Evolutionary conservation across 2,113 vertebrate species (phyloP), one percentile per base, ranked within the genome.

Genomic region (Gopherus flavomarginatus): DNA sequence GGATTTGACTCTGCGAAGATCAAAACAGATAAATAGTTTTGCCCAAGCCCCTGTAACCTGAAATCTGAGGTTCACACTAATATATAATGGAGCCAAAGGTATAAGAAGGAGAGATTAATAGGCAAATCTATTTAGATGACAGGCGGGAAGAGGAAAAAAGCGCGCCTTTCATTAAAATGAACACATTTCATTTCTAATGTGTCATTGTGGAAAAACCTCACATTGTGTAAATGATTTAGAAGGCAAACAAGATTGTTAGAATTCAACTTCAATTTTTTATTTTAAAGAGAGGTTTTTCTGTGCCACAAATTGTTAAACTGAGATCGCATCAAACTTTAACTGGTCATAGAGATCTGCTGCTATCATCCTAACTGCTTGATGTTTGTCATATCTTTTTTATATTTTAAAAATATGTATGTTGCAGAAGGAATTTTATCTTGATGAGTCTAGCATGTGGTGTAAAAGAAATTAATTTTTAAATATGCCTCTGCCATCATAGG

Each of bases 381-480:
- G 95, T 95, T 95, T 96, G 59, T 97, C 97, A 97, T 97, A 97
- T 95, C 95, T 97, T 56, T 98, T 97, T 95, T 85, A 81, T 94
- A 89, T 97, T 98, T 97, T 83, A 93, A 98, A 98, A 98, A 96
- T 98, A 97, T 96, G 95, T 93, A 95, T 90, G 85, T 94, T 97
- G 95, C 95, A 24, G 10, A 97, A 98, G 97, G 96, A 96, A 96
- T 97, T 97, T 97, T 97, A 97, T 97, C 96, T 96, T 98, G 97
- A 97, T 98, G 97, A 97, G 78, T 97, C 38, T 62, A 95, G 92
- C 97, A 97, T 97, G 96, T 98, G 97, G 96, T 97, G 96, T 95
- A 96, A 98, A 98, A 97, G 95, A 85, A 94, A 97, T 98, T 98
- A 98, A 97, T 98, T 97, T 98, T 98, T 98, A 98, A 98, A 97